Percentiles rank a stretch among this genome's conserved stretches.
Conservation (phyloP, 2,888 invertebrate species). For the Dendrolimus pini region DNA sequence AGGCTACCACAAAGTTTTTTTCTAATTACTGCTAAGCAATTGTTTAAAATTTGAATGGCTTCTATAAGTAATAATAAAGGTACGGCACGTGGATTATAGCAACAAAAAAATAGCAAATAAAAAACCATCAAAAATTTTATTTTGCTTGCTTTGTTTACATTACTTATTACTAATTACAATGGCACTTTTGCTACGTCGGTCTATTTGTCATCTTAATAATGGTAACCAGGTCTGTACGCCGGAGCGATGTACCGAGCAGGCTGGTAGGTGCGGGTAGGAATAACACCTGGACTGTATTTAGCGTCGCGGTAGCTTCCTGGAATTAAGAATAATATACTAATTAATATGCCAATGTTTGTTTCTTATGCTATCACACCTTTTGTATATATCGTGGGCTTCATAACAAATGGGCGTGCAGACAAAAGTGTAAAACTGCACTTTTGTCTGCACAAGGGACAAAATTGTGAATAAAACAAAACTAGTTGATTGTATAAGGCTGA, state of each 20-base stretch:
- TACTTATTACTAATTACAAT: constrained; percentile 1
- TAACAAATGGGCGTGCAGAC: too few species aligned
- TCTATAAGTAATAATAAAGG: too few species aligned
- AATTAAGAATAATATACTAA: constrained; percentile 7
- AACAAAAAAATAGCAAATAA: neutral
- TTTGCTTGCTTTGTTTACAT: neutral
- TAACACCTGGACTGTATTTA: constrained; percentile 44
- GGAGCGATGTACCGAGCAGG: constrained; percentile 32
- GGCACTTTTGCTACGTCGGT: constrained; percentile 4
- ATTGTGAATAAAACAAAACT: too few species aligned
- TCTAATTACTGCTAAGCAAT: too few species aligned
- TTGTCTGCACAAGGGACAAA: too few species aligned
- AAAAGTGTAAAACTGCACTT: too few species aligned
- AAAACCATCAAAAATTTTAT: neutral
- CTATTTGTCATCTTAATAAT: constrained; percentile 20
- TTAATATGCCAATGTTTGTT: too few species aligned
- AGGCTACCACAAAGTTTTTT: too few species aligned
- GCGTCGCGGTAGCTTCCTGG: constrained; percentile 61
- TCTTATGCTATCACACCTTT: too few species aligned
- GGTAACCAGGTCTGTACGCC: constrained; percentile 31
- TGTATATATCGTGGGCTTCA: too few species aligned
- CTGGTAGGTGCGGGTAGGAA: constrained; percentile 39
- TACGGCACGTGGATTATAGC: neutral
- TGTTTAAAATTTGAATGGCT: too few species aligned
- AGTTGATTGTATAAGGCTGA: too few species aligned